Base-by-base conservation (phyloP, 2,113 vertebrate genomes). In the Elachura formosa region DNA sequence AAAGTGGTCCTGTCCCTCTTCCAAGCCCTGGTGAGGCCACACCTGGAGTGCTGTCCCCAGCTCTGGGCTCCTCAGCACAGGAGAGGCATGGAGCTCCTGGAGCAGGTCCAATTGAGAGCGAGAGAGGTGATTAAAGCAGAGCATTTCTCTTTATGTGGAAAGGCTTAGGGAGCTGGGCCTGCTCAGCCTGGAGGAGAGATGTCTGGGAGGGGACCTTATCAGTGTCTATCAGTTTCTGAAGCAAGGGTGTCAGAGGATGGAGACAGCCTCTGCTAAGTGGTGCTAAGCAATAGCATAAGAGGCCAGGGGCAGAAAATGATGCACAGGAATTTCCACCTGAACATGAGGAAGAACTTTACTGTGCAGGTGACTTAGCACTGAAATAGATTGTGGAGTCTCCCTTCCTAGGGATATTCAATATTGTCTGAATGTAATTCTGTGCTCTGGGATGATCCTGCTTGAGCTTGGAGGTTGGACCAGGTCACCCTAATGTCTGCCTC, bases 61-160 rank as follows among this genome's bases (percentile, higher is more conserved):
- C 20, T 38, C 12, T 40, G 64, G 10, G 2, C 20, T 69, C 6
- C 16, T 62, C 24, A 24, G 28, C 0, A 2, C 29, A 11, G 1
- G 15, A 3, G 28, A 34, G 40, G 46, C 9, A 3, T 8, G 40
- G 48, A 20, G 29, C 8, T n/a, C n/a, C 54, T 20, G 19, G 8
- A 29, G 6, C 3, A 0, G 16, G 2, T 54, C 20, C 20, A 24
- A n/a, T n/a, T n/a, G n/a, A n/a, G n/a, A n/a, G n/a, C n/a, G n/a
- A n/a, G n/a, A n/a, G n/a, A n/a, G n/a, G n/a, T n/a, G n/a, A n/a
- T n/a, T n/a, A n/a, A n/a, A n/a, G n/a, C n/a, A n/a, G n/a, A 45
- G 18, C 18, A 28, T 23, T 23, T 28, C 31, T 66, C 9, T n/a
- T 26, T 33, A 12, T 0, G 0, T 45, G 23, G 36, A 45, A 33